These are phyloP conservation scores for Formica aserva DNA, from an alignment of 2,888 invertebrate species.

Conservation along the genomic window DNA sequence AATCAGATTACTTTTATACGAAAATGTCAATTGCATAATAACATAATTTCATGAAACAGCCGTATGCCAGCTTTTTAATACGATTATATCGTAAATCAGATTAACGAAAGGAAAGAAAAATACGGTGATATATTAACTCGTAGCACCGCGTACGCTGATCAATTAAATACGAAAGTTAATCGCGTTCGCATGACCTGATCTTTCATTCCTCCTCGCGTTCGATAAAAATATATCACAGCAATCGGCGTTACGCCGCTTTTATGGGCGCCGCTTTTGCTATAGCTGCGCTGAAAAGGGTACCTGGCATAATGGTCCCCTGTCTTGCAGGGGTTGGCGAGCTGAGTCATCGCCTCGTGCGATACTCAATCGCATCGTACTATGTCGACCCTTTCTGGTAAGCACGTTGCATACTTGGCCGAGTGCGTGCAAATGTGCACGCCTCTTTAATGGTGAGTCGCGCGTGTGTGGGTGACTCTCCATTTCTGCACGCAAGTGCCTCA, in stretches of 20 bases:
- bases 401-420: constrained; percentile 51
- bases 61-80: background rate
- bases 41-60: background rate
- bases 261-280: constrained; percentile 67
- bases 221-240: constrained; percentile 52
- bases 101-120: background rate
- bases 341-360: constrained; percentile 82
- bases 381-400: constrained; percentile 68
- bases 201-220: constrained; percentile 30
- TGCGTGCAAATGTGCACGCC: constrained; percentile 50
- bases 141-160: background rate
- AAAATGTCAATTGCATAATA: background rate
- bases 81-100: background rate
- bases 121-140: background rate
- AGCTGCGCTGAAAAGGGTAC: constrained; percentile 74
- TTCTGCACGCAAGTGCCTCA: constrained; percentile 50
- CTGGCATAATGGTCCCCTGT: constrained; percentile 75
- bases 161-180: constrained; percentile 15
- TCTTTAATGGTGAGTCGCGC: constrained; percentile 37
- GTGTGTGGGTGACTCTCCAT: constrained; percentile 50
- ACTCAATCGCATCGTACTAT: constrained; percentile 81
- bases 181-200: constrained; percentile 16
- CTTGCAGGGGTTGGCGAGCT: constrained; percentile 77
- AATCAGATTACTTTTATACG: background rate
- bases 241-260: constrained; percentile 63